Evolutionary conservation across 2,113 vertebrate genomes (phyloP), one percentile per base, ranked within the genome.

Genomic region (Sylvicapra grimmia): DNA sequence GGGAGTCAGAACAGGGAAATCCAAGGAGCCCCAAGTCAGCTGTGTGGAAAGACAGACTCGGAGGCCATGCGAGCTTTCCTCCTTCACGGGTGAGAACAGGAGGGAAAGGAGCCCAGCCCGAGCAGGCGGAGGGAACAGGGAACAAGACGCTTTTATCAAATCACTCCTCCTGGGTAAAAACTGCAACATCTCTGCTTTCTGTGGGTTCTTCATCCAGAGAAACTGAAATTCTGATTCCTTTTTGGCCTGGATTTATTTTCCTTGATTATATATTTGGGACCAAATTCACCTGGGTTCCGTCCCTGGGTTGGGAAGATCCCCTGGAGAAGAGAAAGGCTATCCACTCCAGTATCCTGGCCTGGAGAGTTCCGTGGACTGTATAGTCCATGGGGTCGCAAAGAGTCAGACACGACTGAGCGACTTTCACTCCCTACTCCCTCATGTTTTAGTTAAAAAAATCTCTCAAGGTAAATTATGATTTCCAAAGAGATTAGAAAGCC

Each of bases 21-120:
- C 36, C 10, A 8, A 31, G 4, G 4, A 3, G 61, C 29, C 49
- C 31, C 0, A 12, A 15, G 65, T 0, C 59, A 13, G 0, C 21
- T 5, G 1, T 31, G 8, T 54, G 54, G 6, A 23, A 25, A 54
- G 83, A 65, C 14, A 31, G 59, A 19, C 6, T 15, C 31, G 2
- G 27, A 5, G 23, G 51, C 25, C 12, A 3, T 12, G 23, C 3
- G 2, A 29, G 47, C 9, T 15, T 10, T 14, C 18, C 7, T 18
- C 2, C 25, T 11, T 82, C 31, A 9, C 0, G 4, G 31, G 49
- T 21, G 9, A 10, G 58, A 10, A n/a, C n/a, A 25, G 18, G 31
- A 12, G 6, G 65, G 14, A 5, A 11, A 31, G 65, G 21, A 44
- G 47, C 56, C 40, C 61, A 2, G 79, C 16, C 15, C 16, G 49